Conservation (phyloP, 2,113 vertebrate genomes). For the Helogale parvula region DNA sequence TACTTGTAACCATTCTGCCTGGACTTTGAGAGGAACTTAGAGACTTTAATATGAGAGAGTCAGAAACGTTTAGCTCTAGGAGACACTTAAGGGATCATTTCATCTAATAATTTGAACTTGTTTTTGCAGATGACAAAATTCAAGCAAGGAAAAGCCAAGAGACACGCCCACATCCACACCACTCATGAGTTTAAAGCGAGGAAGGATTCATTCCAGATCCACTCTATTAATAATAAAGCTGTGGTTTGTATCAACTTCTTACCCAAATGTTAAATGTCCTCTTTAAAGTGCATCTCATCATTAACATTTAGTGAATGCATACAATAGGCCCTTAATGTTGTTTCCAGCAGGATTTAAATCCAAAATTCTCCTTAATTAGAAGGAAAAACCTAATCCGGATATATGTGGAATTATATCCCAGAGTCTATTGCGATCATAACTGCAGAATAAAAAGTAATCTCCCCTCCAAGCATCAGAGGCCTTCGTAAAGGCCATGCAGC, state of each 20-base stretch:
- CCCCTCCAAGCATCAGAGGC: not conserved
- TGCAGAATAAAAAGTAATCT: not conserved
- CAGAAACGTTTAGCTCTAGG: not conserved
- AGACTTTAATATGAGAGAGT: not conserved
- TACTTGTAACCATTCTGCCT: constrained; percentile 62
- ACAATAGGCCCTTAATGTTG: not conserved
- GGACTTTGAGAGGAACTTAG: constrained; percentile 36
- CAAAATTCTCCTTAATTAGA: constrained; percentile 23
- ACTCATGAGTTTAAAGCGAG: not conserved
- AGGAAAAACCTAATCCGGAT: not conserved
- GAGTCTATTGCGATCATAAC: not conserved
- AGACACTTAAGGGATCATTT: not conserved
- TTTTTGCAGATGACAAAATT: not conserved
- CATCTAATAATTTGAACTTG: not conserved
- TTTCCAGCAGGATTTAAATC: constrained; percentile 15
- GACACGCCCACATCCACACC: not conserved
- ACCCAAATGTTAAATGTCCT: not conserved
- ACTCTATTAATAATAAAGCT: not conserved
- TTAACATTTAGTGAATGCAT: constrained; percentile 27
- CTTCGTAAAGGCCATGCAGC: not conserved
- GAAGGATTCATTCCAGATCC: not conserved
- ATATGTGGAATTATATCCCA: not conserved
- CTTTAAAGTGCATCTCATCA: not conserved
- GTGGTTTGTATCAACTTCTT: not conserved
- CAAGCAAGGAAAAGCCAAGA: constrained; percentile 9